Conservation (phyloP, 2,113 vertebrate genomes). For the Piaya cayana region DNA sequence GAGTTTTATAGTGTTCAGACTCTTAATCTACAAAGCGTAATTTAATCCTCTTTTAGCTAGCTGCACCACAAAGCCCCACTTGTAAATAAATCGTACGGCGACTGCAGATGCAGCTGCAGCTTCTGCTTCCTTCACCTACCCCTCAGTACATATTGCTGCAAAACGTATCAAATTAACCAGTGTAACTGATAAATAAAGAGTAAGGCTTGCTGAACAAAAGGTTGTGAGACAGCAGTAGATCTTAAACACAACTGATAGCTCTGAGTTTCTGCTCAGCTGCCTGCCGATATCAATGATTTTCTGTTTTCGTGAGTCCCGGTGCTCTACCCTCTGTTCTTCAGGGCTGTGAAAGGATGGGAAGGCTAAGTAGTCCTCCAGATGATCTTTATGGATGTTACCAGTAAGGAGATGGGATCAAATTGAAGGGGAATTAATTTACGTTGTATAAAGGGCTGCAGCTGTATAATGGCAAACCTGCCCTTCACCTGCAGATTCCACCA, state of each 20-base stretch:
- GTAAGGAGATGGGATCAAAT: not conserved
- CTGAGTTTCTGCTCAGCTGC: conserved; percentile 23
- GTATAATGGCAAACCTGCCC: fast-evolving
- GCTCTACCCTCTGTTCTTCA: not conserved
- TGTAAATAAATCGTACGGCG: conserved; percentile 67
- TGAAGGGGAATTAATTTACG: not conserved
- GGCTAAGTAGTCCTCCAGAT: not conserved
- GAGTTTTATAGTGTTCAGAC: conserved; percentile 70
- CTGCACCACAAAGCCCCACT: conserved; percentile 37
- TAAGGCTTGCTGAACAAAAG: not conserved
- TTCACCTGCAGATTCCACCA: not conserved
- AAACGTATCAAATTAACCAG: conserved; percentile 42
- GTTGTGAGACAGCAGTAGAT: not conserved
- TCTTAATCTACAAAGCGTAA: conserved; percentile 75
- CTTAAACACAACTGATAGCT: conserved; percentile 46
- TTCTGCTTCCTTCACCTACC: conserved; percentile 51
- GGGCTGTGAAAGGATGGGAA: not conserved
- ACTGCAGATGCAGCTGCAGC: conserved; percentile 34
- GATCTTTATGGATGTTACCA: not conserved
- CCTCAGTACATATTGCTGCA: conserved; percentile 56
- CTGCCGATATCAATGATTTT: conserved; percentile 43
- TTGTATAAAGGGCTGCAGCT: fast-evolving
- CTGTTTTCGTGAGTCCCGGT: not conserved
- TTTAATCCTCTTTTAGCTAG: conserved; percentile 76
- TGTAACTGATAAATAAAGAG: not conserved